phyloP scores from a whole-genome alignment of 2,797 vertebrate genomes.

The Salmo trutta region DNA sequence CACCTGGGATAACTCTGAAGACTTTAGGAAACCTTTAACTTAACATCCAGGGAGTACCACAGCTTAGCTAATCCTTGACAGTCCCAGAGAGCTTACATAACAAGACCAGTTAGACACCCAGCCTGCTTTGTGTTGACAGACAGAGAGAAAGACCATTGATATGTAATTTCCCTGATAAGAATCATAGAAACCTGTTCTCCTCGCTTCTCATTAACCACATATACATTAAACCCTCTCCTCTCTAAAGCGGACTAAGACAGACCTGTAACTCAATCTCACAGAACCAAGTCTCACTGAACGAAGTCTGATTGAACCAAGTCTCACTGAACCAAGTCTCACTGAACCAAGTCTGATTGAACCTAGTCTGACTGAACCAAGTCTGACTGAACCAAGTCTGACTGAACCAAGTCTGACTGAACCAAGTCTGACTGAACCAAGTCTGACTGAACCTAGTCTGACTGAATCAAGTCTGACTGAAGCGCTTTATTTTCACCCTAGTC shows the following conservation, averaged over 20 bases:
- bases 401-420: too few species aligned
- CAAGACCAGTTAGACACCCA: neutral
- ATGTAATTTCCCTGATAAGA: neutral
- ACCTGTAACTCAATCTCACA: neutral
- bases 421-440: too few species aligned
- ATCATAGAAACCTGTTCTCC: neutral
- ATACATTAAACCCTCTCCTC: neutral
- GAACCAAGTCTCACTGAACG: too few species aligned
- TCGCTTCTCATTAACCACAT: neutral
- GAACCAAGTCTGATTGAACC: too few species aligned
- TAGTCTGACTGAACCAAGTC: too few species aligned
- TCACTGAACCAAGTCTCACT: too few species aligned
- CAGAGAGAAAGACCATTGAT: neutral
- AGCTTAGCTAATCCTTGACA: neutral
- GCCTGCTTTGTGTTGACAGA: neutral
- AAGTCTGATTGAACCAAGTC: too few species aligned
- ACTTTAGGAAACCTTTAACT: neutral
- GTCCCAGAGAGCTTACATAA: neutral
- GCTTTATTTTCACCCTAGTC: neutral
- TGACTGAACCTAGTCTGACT: neutral
- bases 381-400: too few species aligned
- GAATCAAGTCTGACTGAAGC: neutral
- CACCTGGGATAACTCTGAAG: neutral
- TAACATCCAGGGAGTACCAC: too few species aligned
- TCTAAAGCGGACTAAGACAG: neutral